Base-by-base conservation (phyloP, 2,113 vertebrate species). In the Chloropsis hardwickii region DNA sequence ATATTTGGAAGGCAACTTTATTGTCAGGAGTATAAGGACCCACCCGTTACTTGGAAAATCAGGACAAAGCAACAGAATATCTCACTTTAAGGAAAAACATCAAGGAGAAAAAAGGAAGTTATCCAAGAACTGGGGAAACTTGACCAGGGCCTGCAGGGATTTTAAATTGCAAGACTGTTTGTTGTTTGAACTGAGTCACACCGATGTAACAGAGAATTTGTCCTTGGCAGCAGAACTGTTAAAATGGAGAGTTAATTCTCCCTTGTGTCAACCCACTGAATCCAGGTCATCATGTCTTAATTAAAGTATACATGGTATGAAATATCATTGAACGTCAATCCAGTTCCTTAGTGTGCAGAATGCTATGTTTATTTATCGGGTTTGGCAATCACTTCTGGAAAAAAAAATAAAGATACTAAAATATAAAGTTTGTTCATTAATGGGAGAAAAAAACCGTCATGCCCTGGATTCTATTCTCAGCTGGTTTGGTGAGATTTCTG, bases 111-210 rank as follows among this genome's bases (percentile, higher is more conserved):
- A 90, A 67, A 95, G 65, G 87, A 96, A 96, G 88, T 96, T 95
- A 91, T 96, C 96, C 96, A 97, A 97, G 90, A 96, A 91, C 94
- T 88, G 60, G 88, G 47, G 95, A 95, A 95, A 96, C 61, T 95
- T 82, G 79, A 97, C 89, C 90, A 91, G 58, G 65, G 90, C 70
- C 97, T 91, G 47, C 54, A 85, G 95, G 93, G 94, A 97, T 93
- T 95, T 93, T 81, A 91, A 94, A 89, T 64, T 95, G 76, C 92
- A 96, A 86, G 94, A 62, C 71, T 95, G 81, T 96, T 97, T 95
- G 95, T 95, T 97, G 95, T 96, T 97, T 97, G 91, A 96, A 96
- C 94, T 96, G 93, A 97, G 94, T 97, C 97, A 97, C 95, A 97
- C 88, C 94, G 27, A 80, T 95, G 94, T 83, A 95, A 91, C 61